phyloP scores from a whole-genome alignment of 2,888 invertebrate species.

The Xylota segnis region DNA sequence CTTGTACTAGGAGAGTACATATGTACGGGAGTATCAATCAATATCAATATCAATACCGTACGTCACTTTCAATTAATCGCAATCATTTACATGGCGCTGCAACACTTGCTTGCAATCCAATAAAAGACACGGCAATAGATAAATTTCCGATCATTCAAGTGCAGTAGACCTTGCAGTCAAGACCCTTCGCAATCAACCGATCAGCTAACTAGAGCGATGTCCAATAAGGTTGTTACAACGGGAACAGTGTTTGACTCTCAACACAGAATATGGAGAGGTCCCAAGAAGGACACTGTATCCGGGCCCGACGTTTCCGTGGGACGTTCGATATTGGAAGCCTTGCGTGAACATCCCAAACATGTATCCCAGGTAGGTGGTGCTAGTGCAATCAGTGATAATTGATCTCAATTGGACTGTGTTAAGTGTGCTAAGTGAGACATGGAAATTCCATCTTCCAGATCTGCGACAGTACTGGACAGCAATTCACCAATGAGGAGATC shows the following conservation, averaged over 20 bases:
- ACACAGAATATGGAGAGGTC: slow-evolving; percentile 39
- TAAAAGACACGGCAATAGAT: not conserved
- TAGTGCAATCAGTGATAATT: slow-evolving; percentile 1
- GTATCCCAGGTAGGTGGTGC: slow-evolving; percentile 27
- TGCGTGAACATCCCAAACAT: not conserved
- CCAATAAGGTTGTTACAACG: not conserved
- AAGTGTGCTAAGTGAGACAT: not conserved
- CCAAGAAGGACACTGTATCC: not conserved
- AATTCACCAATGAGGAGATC: slow-evolving; percentile 81
- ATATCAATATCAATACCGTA: not conserved
- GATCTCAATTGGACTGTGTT: slow-evolving; percentile 15
- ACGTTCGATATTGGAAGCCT: not conserved
- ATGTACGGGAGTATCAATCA: too few relatives aligned
- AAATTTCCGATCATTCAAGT: not conserved
- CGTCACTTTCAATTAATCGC: not conserved
- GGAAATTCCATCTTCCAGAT: slow-evolving; percentile 78
- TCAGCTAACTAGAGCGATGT: not conserved
- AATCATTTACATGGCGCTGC: not conserved
- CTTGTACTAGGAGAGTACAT: not conserved
- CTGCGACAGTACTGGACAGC: slow-evolving; percentile 81
- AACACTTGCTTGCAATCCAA: not conserved
- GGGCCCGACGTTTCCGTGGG: slow-evolving; percentile 27
- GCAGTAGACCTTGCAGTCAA: not conserved
- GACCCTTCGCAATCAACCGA: not conserved
- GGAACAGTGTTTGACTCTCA: not conserved